Base-by-base conservation (phyloP, 2,797 vertebrate species). In the Furcifer pardalis region DNA sequence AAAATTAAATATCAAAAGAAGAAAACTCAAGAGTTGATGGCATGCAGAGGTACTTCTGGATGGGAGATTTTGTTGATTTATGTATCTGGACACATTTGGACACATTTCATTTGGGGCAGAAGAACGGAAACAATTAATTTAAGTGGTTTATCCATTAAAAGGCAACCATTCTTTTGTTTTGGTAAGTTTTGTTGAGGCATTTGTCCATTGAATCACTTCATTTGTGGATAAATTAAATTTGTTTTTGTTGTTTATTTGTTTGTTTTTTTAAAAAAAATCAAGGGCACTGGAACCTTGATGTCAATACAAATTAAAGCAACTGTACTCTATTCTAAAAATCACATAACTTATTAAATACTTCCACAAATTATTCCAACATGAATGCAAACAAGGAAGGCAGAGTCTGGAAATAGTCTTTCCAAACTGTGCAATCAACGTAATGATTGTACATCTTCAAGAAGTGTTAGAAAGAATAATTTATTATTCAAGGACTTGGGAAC, bases 261-360 rank as follows among this genome's bases (percentile, higher is more conserved):
- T 74, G 89, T 90, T 73, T 83, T 93, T 93, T 83, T 86, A 91
- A 90, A 90, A 86, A 93, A 85, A 40, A 77, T 83, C 93, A 83
- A 63, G 79, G 84, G 85, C 83, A 90, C 21, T 84, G 87, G 88
- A 92, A 94, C 90, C 84, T 86, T 19, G 68, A 74, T 92, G 68
- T 88, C 93, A 92, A 93, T 87, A 90, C 69, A 94, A 94, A 92
- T 86, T 85, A 90, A 94, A 90, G 86, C 52, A 94, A 94, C 92
- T 92, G 71, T 89, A 84, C 91, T 93, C 86, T 77, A 87, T 66
- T 73, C 82, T 63, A 78, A 89, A 88, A 83, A 91, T 86, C 86
- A 81, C 12, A 71, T 44, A 84, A 88, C 8, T 89, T 93, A 92
- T 83, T 93, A 92, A 95, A 91, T 86, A 90, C 65, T 86, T 17